Evolutionary conservation across 2,113 vertebrate species (phyloP).

Genomic region (Natator depressus): DNA sequence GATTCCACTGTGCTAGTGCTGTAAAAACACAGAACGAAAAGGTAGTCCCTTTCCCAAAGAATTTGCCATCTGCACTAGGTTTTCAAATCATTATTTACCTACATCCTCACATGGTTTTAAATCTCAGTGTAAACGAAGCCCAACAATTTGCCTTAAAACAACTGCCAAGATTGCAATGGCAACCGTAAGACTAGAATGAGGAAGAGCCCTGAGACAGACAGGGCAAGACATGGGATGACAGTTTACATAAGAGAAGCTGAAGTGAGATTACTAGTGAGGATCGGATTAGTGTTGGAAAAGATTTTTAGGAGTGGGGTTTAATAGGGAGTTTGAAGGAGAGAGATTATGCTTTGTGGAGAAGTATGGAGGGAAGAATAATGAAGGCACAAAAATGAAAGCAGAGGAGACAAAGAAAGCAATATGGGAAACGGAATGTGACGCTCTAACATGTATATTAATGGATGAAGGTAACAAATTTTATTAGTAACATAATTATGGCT

Average conservation of each 20-base stretch:
- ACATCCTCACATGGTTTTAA: accelerated
- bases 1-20: not conserved
- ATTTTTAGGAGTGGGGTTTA: not conserved
- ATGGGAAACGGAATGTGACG: not conserved
- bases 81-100: not conserved
- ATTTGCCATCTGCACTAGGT: not conserved
- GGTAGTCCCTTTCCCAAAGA: too few relatives aligned
- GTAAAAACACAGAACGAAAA: not conserved
- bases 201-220: not conserved
- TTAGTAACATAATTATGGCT: not conserved
- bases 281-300: not conserved
- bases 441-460: not conserved
- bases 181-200: not conserved
- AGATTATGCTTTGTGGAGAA: not conserved
- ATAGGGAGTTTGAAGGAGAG: not conserved
- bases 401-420: not conserved
- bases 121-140: not conserved
- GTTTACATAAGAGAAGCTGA: not conserved
- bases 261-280: not conserved
- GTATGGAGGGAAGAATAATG: not conserved
- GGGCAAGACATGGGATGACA: not conserved
- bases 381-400: not conserved
- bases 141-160: not conserved
- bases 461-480: not conserved
- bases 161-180: not conserved